Evolutionary conservation across 2,113 vertebrate genomes (phyloP).

Genomic region (Rynchops niger): DNA sequence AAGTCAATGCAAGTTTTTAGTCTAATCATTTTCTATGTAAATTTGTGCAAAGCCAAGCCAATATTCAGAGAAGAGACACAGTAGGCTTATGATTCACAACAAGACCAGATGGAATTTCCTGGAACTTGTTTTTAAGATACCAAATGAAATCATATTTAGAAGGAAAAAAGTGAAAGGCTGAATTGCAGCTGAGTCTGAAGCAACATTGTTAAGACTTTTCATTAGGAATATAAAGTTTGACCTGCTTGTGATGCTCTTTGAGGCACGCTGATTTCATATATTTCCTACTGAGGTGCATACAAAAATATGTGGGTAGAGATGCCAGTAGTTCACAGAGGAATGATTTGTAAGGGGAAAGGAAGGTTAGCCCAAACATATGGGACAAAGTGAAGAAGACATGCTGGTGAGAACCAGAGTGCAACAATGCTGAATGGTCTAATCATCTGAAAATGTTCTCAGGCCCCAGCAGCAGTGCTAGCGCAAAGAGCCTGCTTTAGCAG

Average conservation of each 20-base stretch:
- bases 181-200: not conserved
- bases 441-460: not conserved
- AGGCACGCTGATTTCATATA: not conserved
- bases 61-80: not conserved
- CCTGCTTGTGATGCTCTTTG: not conserved
- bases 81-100: slow-evolving; percentile 25
- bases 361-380: slow-evolving; percentile 8
- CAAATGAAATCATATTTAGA: not conserved
- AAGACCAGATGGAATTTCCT: slow-evolving; percentile 16
- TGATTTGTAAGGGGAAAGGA: slow-evolving; percentile 12
- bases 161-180: not conserved
- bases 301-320: not conserved
- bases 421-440: not conserved
- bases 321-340: not conserved
- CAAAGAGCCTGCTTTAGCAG: not conserved
- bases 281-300: not conserved
- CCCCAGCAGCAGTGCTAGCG: not conserved
- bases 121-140: slow-evolving; percentile 1
- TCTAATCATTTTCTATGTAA: not conserved
- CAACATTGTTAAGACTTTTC: not conserved
- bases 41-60: not conserved
- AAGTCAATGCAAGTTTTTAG: not conserved
- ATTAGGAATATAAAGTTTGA: not conserved
- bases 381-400: slow-evolving; percentile 1
- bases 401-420: not conserved